A percentile compares a stretch with the other conserved stretches of the same genome.
These are phyloP conservation scores for Dexiosoma caninum DNA, from an alignment of 2,888 invertebrate species.

Conservation along the genomic window DNA sequence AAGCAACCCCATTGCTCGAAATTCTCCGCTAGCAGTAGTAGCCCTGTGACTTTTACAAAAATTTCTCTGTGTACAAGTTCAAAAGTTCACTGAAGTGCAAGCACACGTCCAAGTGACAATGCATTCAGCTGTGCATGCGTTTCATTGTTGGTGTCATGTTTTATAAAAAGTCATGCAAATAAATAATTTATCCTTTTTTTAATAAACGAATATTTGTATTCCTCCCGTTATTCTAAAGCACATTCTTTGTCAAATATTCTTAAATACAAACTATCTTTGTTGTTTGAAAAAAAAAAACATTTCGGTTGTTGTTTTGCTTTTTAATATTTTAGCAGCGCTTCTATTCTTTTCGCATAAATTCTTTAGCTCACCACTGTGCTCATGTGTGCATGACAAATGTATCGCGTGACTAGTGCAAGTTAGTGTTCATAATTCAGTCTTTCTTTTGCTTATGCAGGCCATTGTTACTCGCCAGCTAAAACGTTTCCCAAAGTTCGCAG, in stretches of 20 bases:
- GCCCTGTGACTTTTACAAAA: background rate
- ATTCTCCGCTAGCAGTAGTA: too few species aligned
- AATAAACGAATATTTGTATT: background rate
- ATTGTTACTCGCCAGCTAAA: slow-evolving; percentile 26
- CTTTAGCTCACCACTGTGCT: slow-evolving; percentile 29
- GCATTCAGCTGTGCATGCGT: background rate
- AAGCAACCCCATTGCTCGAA: too few species aligned
- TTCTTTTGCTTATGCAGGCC: slow-evolving; percentile 1
- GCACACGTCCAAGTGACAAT: background rate
- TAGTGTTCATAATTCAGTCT: slow-evolving; percentile 18
- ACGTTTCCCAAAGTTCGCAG: slow-evolving; percentile 17
- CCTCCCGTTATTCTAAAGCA: background rate
- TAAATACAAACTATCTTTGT: background rate
- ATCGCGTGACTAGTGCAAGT: slow-evolving; percentile 57
- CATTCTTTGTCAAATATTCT: background rate
- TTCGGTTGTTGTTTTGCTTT: slow-evolving; percentile 1
- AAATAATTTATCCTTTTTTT: slow-evolving; percentile 44
- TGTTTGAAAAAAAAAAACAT: too few species aligned
- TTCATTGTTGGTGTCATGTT: slow-evolving; percentile 2
- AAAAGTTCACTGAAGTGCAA: slow-evolving; percentile 47
- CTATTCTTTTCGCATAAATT: slow-evolving; percentile 15
- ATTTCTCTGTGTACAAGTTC: background rate
- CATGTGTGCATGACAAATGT: slow-evolving; percentile 58
- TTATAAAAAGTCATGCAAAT: slow-evolving; percentile 47
- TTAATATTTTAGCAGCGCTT: slow-evolving; percentile 9